Evolutionary conservation across 2,888 invertebrate species (phyloP).

Genomic region (Cotesia congregata): DNA sequence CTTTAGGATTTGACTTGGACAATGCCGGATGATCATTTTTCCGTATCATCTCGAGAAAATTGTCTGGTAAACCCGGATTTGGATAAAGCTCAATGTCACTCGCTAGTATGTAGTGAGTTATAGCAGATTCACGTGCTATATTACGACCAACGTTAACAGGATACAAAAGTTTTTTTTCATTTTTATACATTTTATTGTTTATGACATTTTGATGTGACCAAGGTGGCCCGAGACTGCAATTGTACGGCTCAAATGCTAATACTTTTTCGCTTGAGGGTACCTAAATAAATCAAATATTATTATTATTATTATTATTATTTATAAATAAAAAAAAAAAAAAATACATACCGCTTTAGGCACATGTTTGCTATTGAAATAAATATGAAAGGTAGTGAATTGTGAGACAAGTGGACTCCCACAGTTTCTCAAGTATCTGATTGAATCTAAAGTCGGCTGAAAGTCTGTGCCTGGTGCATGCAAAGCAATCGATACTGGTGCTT

Average conservation of each 20-base stretch:
- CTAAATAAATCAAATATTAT: conserved; percentile 69
- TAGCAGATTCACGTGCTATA: conserved; percentile 86
- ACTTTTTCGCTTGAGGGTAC: conserved; percentile 79
- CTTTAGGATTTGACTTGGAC: conserved; percentile 77
- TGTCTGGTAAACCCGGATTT: conserved; percentile 83
- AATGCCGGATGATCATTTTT: conserved; percentile 78
- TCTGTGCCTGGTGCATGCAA: conserved; percentile 90
- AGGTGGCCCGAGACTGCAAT: conserved; percentile 81
- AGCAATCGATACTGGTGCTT: conserved; percentile 88
- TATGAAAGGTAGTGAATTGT: conserved; percentile 88
- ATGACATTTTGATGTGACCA: conserved; percentile 76
- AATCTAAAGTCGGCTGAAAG: conserved; percentile 81
- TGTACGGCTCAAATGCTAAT: conserved; percentile 75
- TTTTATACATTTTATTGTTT: conserved; percentile 80
- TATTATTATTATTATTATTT: neutral
- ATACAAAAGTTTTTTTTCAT: conserved; percentile 85
- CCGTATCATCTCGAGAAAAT: conserved; percentile 89
- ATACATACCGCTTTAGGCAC: conserved; percentile 78
- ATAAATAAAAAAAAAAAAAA: neutral
- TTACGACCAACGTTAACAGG: conserved; percentile 93
- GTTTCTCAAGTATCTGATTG: conserved; percentile 85
- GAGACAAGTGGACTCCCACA: conserved; percentile 82
- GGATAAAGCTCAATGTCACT: conserved; percentile 94
- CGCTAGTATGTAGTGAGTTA: conserved; percentile 86
- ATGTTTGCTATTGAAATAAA: conserved; percentile 90